Conservation (phyloP, 2,113 vertebrate genomes). For the Asarcornis scutulata region DNA sequence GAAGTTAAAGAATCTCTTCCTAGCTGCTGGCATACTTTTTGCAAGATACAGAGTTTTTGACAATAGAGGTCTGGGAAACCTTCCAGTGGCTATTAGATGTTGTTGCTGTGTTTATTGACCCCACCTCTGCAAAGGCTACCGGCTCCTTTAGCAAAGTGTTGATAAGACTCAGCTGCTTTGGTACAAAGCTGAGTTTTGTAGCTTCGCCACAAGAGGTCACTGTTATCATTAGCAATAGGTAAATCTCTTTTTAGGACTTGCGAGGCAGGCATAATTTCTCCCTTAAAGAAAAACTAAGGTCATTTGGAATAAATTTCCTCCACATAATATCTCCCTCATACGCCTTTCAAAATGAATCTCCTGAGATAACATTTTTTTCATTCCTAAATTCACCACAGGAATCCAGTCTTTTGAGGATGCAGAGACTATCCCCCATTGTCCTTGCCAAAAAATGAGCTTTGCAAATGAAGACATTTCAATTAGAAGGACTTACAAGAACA, state of each 20-base stretch:
- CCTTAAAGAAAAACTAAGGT: not conserved
- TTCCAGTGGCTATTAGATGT: not conserved
- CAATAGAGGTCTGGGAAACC: not conserved
- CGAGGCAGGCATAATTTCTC: not conserved
- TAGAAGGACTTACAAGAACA: not conserved
- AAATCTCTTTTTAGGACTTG: not conserved
- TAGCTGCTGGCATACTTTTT: not conserved
- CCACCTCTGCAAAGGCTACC: not conserved
- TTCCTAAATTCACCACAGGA: not conserved
- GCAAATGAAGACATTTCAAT: conserved; percentile 14
- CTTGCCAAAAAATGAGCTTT: not conserved
- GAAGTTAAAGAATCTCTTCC: not conserved
- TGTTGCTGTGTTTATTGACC: not conserved
- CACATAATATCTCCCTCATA: not conserved
- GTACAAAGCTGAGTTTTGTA: not conserved
- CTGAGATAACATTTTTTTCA: not conserved
- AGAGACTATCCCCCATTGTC: not conserved
- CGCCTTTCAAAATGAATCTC: not conserved
- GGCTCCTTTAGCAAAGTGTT: not conserved
- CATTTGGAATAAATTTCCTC: not conserved
- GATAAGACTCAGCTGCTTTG: not conserved
- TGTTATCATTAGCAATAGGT: conserved; percentile 50
- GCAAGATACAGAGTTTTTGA: not conserved
- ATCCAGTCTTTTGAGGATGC: not conserved
- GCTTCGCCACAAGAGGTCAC: conserved; percentile 69